Evolutionary conservation across 1,140 invertebrate genomes (phyloP).

Genomic region (Zaprionus nigranus): DNA sequence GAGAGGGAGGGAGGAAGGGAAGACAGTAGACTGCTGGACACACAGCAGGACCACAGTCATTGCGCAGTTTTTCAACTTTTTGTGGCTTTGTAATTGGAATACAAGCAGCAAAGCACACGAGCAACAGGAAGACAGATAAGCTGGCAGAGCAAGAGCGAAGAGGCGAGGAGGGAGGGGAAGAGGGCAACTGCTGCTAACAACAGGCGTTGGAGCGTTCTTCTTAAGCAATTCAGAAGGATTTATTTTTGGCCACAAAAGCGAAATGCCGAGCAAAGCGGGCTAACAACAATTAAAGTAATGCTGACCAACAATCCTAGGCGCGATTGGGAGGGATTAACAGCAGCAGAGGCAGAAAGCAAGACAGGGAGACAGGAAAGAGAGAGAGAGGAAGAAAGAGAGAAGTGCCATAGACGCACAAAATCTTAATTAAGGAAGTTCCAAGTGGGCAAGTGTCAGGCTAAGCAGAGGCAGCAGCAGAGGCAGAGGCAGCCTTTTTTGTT

Average conservation of each 20-base stretch:
- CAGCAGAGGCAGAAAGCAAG: neutral
- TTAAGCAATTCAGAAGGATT: slow-evolving; percentile 83
- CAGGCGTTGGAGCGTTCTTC: slow-evolving; percentile 72
- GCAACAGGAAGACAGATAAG: slow-evolving; percentile 73
- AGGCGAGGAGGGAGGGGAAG: slow-evolving; percentile 5
- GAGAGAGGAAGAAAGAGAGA: slow-evolving; percentile 5
- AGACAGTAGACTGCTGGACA: neutral
- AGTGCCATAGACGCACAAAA: slow-evolving; percentile 73
- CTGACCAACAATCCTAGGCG: slow-evolving; percentile 67
- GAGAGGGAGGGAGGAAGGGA: neutral
- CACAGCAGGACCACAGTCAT: slow-evolving; percentile 62
- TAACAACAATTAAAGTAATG: slow-evolving; percentile 83
- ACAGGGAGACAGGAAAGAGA: neutral
- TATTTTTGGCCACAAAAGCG: slow-evolving; percentile 79
- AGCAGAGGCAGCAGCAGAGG: slow-evolving; percentile 21
- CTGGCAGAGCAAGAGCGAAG: neutral
- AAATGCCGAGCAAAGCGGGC: slow-evolving; percentile 70
- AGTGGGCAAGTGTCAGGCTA: slow-evolving; percentile 71
- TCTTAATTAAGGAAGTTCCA: slow-evolving; percentile 82
- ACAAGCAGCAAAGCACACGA: slow-evolving; percentile 61
- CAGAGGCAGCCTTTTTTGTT: slow-evolving; percentile 53
- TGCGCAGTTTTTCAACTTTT: slow-evolving; percentile 83
- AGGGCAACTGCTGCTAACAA: slow-evolving; percentile 23
- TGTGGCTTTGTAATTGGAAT: slow-evolving; percentile 83
- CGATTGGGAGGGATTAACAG: slow-evolving; percentile 60